A percentile compares a stretch with the other conserved stretches of the same genome.
Evolutionary conservation across 2,888 invertebrate genomes (phyloP).

Genomic region (Melipona beecheii): DNA sequence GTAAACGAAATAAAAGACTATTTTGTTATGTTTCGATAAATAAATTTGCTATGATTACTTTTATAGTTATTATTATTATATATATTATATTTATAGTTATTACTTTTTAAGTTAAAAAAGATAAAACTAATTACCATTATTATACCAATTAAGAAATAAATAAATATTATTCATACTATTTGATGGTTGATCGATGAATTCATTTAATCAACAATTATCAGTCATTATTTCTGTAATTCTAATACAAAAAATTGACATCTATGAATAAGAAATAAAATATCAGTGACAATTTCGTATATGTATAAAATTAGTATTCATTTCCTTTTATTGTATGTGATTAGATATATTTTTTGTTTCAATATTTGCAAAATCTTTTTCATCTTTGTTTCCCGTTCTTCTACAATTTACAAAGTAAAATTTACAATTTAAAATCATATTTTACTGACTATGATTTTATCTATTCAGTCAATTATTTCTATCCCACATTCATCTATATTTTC

Average conservation of each 20-base stretch:
- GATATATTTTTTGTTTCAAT: constrained; percentile 20
- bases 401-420: constrained; percentile 28
- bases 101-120: background rate
- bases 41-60: background rate
- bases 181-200: background rate
- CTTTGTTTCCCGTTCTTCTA: constrained; percentile 74
- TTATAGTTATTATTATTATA: background rate
- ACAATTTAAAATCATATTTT: too few relatives aligned
- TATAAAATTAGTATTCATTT: too few relatives aligned
- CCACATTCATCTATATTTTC: background rate
- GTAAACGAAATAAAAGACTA: background rate
- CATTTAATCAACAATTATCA: background rate
- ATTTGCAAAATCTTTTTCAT: constrained; percentile 67
- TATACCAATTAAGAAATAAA: constrained; percentile 32
- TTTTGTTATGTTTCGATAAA: background rate
- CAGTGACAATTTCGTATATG: too few relatives aligned
- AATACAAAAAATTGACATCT: too few relatives aligned
- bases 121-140: constrained; percentile 12
- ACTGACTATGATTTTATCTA: constrained; percentile 33
- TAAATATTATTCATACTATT: constrained; percentile 1
- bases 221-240: background rate
- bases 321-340: background rate
- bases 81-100: background rate
- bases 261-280: too few relatives aligned
- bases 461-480: background rate